These are phyloP conservation scores for Hipposideros larvatus DNA, from an alignment of 2,797 vertebrate species.

Conservation along the genomic window DNA sequence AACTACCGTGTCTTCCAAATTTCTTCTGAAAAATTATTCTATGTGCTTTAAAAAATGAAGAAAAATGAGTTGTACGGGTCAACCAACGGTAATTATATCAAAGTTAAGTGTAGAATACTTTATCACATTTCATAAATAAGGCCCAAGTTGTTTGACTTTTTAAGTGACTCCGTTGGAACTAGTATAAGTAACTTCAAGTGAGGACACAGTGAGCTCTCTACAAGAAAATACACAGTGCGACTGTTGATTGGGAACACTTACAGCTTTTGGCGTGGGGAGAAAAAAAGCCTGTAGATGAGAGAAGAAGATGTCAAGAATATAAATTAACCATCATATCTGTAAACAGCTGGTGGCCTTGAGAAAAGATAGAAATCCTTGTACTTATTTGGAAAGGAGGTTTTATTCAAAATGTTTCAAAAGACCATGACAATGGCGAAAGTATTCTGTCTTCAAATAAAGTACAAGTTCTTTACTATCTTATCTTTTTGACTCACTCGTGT, in stretches of 20 bases:
- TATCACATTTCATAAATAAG: background rate
- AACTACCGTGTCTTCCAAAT: background rate
- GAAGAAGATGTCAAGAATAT: constrained; percentile 9
- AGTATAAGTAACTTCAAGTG: constrained; percentile 15
- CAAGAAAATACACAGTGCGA: background rate
- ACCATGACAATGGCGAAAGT: background rate
- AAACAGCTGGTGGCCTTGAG: constrained; percentile 39
- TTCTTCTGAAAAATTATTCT: background rate
- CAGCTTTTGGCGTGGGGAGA: background rate
- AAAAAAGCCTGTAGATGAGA: background rate
- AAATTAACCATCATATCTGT: constrained; percentile 33
- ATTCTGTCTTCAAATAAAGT: constrained; percentile 53
- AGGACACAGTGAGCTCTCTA: background rate
- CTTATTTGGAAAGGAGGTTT: constrained; percentile 23
- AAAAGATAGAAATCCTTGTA: constrained; percentile 37
- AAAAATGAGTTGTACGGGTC: constrained; percentile 30
- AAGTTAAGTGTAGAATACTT: constrained; percentile 13
- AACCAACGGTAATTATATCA: constrained; percentile 9
- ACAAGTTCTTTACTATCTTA: constrained; percentile 35
- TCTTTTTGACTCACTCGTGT: background rate
- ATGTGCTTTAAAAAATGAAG: constrained; percentile 24
- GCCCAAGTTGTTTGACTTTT: constrained; percentile 21
- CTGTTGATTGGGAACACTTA: background rate
- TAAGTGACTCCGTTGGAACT: constrained; percentile 33
- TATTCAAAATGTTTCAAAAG: constrained; percentile 62